Base-by-base conservation (phyloP, 2,888 invertebrate species). In the Panopea generosa region DNA sequence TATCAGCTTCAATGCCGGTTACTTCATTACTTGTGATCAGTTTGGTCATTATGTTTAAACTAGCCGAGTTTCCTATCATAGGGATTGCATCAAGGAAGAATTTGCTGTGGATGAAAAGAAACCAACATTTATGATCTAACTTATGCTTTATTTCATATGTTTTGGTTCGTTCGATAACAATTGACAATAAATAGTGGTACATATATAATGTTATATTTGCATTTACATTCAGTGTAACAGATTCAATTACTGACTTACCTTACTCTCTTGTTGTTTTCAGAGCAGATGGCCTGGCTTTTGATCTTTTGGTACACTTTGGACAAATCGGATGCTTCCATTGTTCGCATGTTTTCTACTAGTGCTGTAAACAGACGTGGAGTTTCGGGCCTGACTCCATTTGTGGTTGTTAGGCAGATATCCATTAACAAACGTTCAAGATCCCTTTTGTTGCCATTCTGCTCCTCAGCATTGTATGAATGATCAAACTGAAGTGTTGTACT, bases 61-160 rank as follows among this genome's bases (percentile, higher is more conserved):
- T 96, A 0, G 96, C 96, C 0, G 95, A 95, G 78, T 96, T 97
- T 2, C 96, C 96, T 50, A 97, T 95, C 91, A 96, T 96, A 0
- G 98, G 97, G 6, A 98, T 92, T 0, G 97, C 97, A 90, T 98
- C 97, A 73, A 96, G 91, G 91, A 96, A 96, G 2, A 96, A 95
- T 84, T 96, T 96, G 82, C 96, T 95, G 11, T 40, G 40, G 7
- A 40, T 40, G 16, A 40, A 11, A 7, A 40, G 7, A 40, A 40
- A 40, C 7, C 7, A 40, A 11, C 40, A 40, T 40, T 40, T 40
- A 11, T 40, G 40, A 40, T 40, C 7, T 40, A 16, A 7, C 40
- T 40, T 16, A 40, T 40, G 40, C 40, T 7, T 11, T 40, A 40
- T 40, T 16, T 11, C 9, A 40, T 40, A 40, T 40, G 9, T 11